phyloP scores from a whole-genome alignment of 2,888 invertebrate genomes.

The Parelbella ahira region DNA sequence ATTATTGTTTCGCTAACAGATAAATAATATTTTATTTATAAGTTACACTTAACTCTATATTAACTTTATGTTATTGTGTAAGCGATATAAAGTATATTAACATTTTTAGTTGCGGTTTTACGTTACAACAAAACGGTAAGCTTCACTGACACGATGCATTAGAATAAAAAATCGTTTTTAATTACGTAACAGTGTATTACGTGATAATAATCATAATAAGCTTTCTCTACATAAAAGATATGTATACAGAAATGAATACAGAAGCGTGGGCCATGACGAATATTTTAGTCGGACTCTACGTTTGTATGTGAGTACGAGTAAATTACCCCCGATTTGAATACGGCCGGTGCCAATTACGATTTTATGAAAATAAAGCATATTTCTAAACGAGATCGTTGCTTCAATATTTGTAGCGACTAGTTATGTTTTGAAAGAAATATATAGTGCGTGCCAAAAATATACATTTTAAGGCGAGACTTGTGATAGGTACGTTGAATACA shows the following conservation, averaged over 20 bases:
- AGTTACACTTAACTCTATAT: no score
- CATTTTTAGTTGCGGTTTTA: not conserved
- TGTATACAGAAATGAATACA: constrained; percentile 50
- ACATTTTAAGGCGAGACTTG: no score
- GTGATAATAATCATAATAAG: constrained; percentile 41
- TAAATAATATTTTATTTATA: no score
- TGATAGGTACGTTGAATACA: no score
- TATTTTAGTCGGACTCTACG: constrained; percentile 49
- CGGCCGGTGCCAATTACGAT: constrained; percentile 5
- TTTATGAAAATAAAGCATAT: constrained; percentile 15
- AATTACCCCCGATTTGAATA: constrained; percentile 8
- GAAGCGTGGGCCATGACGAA: constrained; percentile 60
- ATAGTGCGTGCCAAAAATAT: constrained; percentile 9
- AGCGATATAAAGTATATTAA: no score
- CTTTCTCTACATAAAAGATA: constrained; percentile 62
- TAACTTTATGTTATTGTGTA: no score
- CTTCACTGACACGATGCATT: no score
- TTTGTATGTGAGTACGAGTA: no score
- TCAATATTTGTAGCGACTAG: constrained; percentile 7
- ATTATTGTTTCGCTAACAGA: constrained; percentile 8
- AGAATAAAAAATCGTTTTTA: constrained; percentile 33
- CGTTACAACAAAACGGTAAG: not conserved
- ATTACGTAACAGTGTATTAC: constrained; percentile 49
- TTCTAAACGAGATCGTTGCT: constrained; percentile 9
- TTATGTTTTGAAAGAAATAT: not conserved